These are phyloP conservation scores for Uromys caudimaculatus DNA, from an alignment of 2,797 vertebrate genomes.

Conservation along the genomic window DNA sequence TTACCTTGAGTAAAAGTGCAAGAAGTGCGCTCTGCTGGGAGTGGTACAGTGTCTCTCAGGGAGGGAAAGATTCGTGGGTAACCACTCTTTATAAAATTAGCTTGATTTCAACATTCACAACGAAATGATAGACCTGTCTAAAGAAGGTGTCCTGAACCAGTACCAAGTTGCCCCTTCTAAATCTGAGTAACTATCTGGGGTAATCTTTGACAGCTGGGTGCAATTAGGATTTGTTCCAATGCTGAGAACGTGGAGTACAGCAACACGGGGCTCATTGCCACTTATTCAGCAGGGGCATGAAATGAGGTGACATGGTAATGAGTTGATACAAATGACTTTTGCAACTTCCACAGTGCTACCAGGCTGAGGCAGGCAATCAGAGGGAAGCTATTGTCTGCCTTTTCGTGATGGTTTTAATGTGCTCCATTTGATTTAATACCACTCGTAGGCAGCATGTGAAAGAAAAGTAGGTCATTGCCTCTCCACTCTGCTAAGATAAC, in stretches of 20 bases:
- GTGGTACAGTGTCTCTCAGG: conserved; percentile 68
- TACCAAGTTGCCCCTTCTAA: conserved; percentile 78
- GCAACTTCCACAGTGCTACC: conserved; percentile 89
- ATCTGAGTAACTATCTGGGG: conserved; percentile 85
- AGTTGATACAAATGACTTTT: conserved; percentile 92
- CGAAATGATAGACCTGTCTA: conserved; percentile 84
- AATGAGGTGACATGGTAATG: conserved; percentile 90
- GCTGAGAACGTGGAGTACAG: conserved; percentile 75
- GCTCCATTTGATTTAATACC: conserved; percentile 92
- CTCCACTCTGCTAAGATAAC: conserved; percentile 84
- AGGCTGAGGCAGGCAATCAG: conserved; percentile 90
- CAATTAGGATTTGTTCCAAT: conserved; percentile 82
- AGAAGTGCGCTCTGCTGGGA: conserved; percentile 74
- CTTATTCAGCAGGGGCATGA: conserved; percentile 85
- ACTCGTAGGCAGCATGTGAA: conserved; percentile 88
- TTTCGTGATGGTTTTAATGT: conserved; percentile 90
- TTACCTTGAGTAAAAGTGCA: conserved; percentile 83
- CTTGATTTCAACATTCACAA: conserved; percentile 85
- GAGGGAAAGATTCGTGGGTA: conserved; percentile 83
- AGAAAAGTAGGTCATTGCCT: conserved; percentile 84
- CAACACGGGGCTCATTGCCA: conserved; percentile 82
- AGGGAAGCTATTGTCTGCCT: conserved; percentile 91
- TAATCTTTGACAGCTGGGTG: conserved; percentile 84
- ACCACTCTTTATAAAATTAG: conserved; percentile 83
- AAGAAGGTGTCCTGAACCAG: conserved; percentile 84